These are phyloP conservation scores for Paramuricea clavata DNA, from an alignment of 92 coral and sea anemone genomes.

Conservation along the genomic window DNA sequence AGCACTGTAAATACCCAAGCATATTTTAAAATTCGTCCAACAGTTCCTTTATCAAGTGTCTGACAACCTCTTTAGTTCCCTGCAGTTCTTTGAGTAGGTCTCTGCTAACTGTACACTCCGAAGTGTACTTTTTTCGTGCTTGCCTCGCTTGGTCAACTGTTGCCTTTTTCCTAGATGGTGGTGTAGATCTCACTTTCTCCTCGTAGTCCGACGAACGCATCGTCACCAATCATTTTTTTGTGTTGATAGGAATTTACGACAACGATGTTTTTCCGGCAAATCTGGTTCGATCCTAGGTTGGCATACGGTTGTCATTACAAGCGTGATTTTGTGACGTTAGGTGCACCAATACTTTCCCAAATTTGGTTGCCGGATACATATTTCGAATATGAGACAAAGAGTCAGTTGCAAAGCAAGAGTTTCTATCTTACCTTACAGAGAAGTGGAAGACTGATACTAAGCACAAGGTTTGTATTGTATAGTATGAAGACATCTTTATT, in stretches of 20 bases:
- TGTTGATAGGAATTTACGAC: conserved; percentile 79
- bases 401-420: conserved; percentile 75
- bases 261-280: conserved; percentile 89
- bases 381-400: conserved; percentile 89
- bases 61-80: no score
- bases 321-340: conserved; percentile 75
- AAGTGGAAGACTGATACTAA: conserved; percentile 75
- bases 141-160: no score
- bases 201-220: no score
- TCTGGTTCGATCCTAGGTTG: conserved; percentile 84
- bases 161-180: no score
- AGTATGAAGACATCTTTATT: background rate
- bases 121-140: no score
- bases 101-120: no score
- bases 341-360: conserved; percentile 85
- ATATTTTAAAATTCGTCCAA: no score
- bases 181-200: no score
- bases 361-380: conserved; percentile 94
- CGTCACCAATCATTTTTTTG: background rate
- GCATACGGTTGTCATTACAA: conserved; percentile 72
- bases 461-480: conserved; percentile 85
- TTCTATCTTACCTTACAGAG: conserved; percentile 74
- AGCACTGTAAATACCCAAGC: no score
- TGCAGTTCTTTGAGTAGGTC: no score
- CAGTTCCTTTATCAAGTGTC: no score